Evolutionary conservation across 2,797 vertebrate species (phyloP).

Genomic region (Cephalopachus bancanus): DNA sequence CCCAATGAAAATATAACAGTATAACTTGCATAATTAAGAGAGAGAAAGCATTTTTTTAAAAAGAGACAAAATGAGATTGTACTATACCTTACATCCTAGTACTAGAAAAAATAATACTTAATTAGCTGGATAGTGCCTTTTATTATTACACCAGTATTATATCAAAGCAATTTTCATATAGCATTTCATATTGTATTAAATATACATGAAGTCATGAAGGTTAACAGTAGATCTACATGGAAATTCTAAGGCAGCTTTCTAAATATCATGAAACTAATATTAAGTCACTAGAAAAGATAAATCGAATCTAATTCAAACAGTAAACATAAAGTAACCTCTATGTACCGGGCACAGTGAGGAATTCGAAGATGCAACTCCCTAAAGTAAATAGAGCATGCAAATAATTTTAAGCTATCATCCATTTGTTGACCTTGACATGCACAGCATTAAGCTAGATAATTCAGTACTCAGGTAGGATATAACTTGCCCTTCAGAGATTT

Average conservation of each 20-base stretch:
- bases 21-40: not conserved
- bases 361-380: not conserved
- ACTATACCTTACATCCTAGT: not conserved
- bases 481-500: not conserved
- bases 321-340: constrained; percentile 30
- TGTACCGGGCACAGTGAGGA: not conserved
- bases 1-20: not conserved
- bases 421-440: not conserved
- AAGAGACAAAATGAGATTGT: not conserved
- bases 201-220: constrained; percentile 30
- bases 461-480: not conserved
- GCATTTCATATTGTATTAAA: not conserved
- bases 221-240: not conserved
- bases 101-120: constrained; percentile 36
- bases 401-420: not conserved
- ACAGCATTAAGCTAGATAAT: not conserved
- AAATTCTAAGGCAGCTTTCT: constrained; percentile 16
- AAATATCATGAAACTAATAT: constrained; percentile 29
- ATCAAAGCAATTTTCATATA: constrained; percentile 21
- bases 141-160: not conserved
- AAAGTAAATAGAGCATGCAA: not conserved
- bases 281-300: not conserved
- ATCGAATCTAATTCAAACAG: not conserved
- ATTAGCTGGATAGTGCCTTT: not conserved
- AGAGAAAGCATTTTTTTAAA: not conserved